phyloP scores from a whole-genome alignment of 1,140 invertebrate species.

The Apis florea region DNA sequence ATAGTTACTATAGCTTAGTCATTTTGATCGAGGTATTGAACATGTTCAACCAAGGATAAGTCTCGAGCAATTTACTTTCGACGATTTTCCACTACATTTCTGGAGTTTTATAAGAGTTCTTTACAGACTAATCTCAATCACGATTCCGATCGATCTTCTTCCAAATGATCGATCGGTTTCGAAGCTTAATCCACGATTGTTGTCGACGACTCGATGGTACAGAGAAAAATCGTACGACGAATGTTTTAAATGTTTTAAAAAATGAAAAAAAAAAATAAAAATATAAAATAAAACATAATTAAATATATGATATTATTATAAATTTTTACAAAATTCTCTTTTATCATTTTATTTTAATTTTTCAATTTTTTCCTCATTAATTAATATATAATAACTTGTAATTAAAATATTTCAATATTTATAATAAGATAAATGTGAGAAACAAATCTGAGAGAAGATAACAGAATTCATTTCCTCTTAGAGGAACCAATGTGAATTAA shows the following conservation, averaged over 20 bases:
- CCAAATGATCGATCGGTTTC: not conserved
- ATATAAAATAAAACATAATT: too few relatives aligned
- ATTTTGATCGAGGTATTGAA: not conserved
- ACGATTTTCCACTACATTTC: not conserved
- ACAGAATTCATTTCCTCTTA: too few relatives aligned
- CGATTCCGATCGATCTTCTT: not conserved
- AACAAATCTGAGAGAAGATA: too few relatives aligned
- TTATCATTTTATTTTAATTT: too few relatives aligned
- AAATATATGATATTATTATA: too few relatives aligned
- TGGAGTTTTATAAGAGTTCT: not conserved
- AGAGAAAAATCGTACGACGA: too few relatives aligned
- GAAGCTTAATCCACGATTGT: not conserved
- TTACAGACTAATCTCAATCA: not conserved
- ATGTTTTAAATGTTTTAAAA: not conserved
- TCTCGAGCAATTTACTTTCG: slow-evolving; percentile 6
- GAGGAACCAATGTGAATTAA: too few relatives aligned
- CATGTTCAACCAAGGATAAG: not conserved
- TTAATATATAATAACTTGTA: too few relatives aligned
- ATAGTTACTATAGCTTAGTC: not conserved
- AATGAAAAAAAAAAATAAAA: not conserved
- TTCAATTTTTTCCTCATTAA: too few relatives aligned
- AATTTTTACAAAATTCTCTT: too few relatives aligned
- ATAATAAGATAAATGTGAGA: too few relatives aligned
- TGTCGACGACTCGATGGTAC: not conserved
- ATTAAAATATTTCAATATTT: too few relatives aligned